A percentile compares a stretch with the other conserved stretches of the same genome.
phyloP scores from a whole-genome alignment of 2,888 invertebrate species.

The Drepanosiphum platanoidis region DNA sequence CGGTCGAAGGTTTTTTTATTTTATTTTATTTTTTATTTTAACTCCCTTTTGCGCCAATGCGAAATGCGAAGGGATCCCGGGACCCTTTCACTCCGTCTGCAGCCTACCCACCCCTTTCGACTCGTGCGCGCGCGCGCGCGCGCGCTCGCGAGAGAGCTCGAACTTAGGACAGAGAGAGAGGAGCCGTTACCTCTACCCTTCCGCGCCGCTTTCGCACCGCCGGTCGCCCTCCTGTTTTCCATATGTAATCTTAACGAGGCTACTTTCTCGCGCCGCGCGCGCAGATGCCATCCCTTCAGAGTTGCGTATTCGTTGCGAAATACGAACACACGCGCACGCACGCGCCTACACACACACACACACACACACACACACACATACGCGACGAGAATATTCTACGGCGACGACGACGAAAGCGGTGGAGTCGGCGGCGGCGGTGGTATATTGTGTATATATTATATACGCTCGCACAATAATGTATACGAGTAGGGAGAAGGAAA shows the following conservation, averaged over 20 bases:
- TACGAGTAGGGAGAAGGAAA: neutral
- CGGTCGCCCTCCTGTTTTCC: conserved; percentile 59
- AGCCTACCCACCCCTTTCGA: conserved; percentile 17
- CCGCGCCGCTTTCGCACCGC: neutral
- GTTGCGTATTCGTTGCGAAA: neutral
- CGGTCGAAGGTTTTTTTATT: conserved; percentile 49
- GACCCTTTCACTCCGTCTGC: conserved; percentile 45
- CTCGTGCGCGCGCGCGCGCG: neutral
- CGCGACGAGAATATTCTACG: conserved; percentile 55
- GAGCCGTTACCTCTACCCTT: neutral
- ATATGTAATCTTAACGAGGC: conserved; percentile 62
- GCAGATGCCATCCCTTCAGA: conserved; percentile 58
- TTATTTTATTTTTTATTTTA: conserved; percentile 54
- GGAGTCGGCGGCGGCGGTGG: neutral
- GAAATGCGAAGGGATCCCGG: conserved; percentile 59
- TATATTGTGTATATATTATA: neutral
- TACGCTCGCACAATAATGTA: neutral
- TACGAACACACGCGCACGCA: neutral
- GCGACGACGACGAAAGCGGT: neutral
- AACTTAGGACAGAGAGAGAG: neutral
- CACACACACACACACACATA: neutral
- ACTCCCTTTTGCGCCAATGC: conserved; percentile 62
- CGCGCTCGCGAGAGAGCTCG: neutral
- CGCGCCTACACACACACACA: neutral
- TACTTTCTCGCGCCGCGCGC: conserved; percentile 61